Conservation (phyloP, 2,888 invertebrate genomes). For the Lithophane ornitopus region DNA sequence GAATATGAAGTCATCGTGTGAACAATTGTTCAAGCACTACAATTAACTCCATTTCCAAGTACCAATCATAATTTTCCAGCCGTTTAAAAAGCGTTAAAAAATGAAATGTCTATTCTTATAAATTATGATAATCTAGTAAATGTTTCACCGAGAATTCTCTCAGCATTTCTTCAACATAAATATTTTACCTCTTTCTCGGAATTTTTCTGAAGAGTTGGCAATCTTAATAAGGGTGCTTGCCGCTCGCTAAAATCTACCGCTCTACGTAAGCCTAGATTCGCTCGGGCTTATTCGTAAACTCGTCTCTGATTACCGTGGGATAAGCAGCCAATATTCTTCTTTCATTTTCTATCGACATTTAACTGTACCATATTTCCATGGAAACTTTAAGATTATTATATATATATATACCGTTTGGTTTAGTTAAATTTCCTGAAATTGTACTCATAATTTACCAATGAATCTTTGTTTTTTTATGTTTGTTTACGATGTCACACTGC, state of each 20-base stretch:
- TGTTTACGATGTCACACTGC: no score
- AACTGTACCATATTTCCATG: neutral
- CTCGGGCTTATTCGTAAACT: slow-evolving; percentile 47
- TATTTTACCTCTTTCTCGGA: slow-evolving; percentile 50
- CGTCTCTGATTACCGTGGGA: slow-evolving; percentile 29
- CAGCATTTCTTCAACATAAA: slow-evolving; percentile 48
- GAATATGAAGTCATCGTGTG: neutral
- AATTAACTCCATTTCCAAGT: neutral
- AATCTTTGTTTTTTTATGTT: neutral
- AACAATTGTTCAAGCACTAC: neutral
- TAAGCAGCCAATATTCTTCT: slow-evolving; percentile 23
- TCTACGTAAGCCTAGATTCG: slow-evolving; percentile 28
- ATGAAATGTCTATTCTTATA: slow-evolving; percentile 28
- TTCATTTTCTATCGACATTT: slow-evolving; percentile 20
- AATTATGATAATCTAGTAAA: slow-evolving; percentile 36
- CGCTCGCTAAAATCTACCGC: slow-evolving; percentile 48
- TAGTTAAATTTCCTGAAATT: neutral
- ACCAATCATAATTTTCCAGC: neutral
- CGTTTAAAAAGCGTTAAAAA: slow-evolving; percentile 1
- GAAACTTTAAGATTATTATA: slow-evolving; percentile 18
- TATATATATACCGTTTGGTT: neutral
- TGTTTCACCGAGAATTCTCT: slow-evolving; percentile 38
- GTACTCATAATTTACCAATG: neutral
- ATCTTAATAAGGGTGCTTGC: slow-evolving; percentile 56
- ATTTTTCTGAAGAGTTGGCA: slow-evolving; percentile 52